Conservation (phyloP, 2,797 vertebrate genomes). For the Acanthornis magna region DNA sequence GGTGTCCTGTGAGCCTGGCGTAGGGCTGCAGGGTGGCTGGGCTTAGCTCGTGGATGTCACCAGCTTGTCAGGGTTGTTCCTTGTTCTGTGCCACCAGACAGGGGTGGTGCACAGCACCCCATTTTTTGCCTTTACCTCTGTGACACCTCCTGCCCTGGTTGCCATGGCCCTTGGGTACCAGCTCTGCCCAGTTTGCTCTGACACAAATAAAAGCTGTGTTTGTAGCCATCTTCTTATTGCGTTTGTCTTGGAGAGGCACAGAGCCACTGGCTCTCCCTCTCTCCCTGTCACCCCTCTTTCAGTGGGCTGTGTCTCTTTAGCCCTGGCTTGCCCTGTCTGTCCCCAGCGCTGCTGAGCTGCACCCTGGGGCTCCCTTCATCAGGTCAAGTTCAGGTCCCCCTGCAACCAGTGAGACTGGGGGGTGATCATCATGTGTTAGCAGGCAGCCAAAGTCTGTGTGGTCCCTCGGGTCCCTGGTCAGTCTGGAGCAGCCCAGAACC, state of each 20-base stretch:
- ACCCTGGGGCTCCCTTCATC: rapidly evolving
- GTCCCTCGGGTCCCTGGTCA: background rate
- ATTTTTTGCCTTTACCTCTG: background rate
- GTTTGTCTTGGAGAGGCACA: background rate
- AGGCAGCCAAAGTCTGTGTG: background rate
- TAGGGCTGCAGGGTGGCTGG: rapidly evolving
- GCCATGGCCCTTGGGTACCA: rapidly evolving
- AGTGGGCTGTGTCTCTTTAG: background rate
- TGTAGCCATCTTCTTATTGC: background rate
- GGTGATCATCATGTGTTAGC: rapidly evolving
- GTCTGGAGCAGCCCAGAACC: background rate
- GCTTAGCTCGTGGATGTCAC: background rate
- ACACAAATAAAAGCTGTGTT: background rate
- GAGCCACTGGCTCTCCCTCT: background rate
- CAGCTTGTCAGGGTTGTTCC: background rate
- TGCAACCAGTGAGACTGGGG: background rate
- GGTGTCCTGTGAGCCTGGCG: rapidly evolving
- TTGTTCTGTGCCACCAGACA: background rate
- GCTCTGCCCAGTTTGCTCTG: background rate
- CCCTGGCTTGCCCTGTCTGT: background rate
- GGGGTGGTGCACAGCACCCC: background rate
- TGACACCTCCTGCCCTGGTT: background rate
- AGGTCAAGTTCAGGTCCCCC: background rate
- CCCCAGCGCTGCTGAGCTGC: background rate
- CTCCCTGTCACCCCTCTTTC: rapidly evolving